These are phyloP conservation scores for Loxodonta africana DNA, from an alignment of 2,113 vertebrate species.

Conservation along the genomic window DNA sequence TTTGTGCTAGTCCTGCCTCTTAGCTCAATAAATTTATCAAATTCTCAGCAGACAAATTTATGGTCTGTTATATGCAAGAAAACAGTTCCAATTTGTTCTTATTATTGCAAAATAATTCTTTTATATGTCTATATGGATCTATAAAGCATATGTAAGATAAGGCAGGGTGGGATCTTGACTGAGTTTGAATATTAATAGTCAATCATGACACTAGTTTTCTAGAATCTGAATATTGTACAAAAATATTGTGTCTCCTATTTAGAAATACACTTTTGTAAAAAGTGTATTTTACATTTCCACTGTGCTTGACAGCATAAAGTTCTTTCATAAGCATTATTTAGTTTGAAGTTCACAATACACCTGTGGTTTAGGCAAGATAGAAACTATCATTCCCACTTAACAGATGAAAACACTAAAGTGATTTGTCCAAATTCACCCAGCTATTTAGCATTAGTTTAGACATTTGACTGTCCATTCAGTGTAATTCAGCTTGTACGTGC, in stretches of 20 bases:
- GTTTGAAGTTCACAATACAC: slow-evolving; percentile 28
- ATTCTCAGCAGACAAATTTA: slow-evolving; percentile 2
- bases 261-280: slow-evolving; percentile 18
- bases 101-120: slow-evolving; percentile 5
- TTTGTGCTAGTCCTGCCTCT: neutral
- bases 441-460: neutral
- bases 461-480: neutral
- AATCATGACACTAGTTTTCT: neutral
- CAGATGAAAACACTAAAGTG: neutral
- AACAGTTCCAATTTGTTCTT: neutral
- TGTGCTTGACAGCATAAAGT: neutral
- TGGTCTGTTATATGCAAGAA: neutral
- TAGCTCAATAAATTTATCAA: neutral
- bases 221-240: slow-evolving; percentile 5
- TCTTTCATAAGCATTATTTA: slow-evolving; percentile 24
- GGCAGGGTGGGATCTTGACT: neutral
- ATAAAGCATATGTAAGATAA: slow-evolving; percentile 1
- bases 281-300: neutral
- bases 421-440: neutral
- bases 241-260: neutral
- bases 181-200: neutral
- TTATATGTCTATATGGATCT: neutral
- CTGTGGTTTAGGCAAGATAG: neutral
- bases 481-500: neutral
- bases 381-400: neutral